phyloP scores from a whole-genome alignment of 1,140 invertebrate species.

The Trichonephila clavata region DNA sequence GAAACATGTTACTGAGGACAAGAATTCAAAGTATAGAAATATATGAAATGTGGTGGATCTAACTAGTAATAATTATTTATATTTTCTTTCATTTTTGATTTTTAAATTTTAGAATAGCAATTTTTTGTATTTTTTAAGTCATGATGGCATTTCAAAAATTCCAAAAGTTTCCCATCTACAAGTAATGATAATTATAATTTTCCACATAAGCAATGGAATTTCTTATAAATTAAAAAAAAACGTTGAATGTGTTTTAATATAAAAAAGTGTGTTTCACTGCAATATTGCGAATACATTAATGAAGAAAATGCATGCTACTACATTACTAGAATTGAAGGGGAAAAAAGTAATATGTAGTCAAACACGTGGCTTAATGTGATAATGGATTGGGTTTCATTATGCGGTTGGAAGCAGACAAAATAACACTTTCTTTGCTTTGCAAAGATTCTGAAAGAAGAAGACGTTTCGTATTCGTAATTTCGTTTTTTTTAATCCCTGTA shows the following conservation, averaged over 20 bases:
- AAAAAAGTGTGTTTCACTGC: background rate
- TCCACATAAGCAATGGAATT: background rate
- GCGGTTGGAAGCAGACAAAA: conserved; percentile 46
- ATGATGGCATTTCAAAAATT: too few species aligned
- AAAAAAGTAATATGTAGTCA: conserved; percentile 47
- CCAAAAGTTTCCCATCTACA: background rate
- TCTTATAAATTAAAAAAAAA: background rate
- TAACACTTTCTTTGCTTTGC: conserved; percentile 59
- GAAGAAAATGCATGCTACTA: background rate
- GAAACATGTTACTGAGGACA: too few species aligned
- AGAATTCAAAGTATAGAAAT: too few species aligned
- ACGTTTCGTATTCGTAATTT: conserved; percentile 54
- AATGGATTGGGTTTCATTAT: conserved; percentile 61
- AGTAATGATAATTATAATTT: background rate
- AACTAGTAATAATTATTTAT: too few species aligned
- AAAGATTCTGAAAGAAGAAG: conserved; percentile 40
- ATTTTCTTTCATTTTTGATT: too few species aligned
- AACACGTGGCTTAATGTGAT: conserved; percentile 62
- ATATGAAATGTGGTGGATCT: too few species aligned
- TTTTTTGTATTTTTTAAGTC: too few species aligned
- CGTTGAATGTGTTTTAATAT: background rate
- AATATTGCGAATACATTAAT: background rate
- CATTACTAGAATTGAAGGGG: background rate
- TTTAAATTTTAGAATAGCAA: too few species aligned
- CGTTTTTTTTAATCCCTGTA: conserved; percentile 42